A percentile compares a stretch with the other conserved stretches of the same genome.
Evolutionary conservation across 1,140 invertebrate genomes (phyloP).

Genomic region (Bombus cullumanus): DNA sequence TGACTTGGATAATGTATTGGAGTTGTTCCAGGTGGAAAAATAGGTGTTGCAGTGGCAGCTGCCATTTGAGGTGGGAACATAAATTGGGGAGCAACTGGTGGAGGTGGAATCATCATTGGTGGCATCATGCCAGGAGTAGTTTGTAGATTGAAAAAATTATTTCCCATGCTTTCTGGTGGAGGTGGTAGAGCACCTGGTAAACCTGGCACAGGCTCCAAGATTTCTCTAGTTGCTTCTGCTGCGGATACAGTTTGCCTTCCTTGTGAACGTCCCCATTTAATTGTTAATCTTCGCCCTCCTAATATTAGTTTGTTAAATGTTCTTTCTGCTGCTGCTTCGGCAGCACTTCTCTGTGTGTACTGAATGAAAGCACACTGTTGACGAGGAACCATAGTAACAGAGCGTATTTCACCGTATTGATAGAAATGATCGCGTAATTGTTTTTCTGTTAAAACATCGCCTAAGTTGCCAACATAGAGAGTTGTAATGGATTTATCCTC

Average conservation of each 20-base stretch:
- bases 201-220: constrained; percentile 94
- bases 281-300: constrained; percentile 93
- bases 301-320: constrained; percentile 98
- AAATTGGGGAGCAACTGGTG: constrained; percentile 81
- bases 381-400: constrained; percentile 94
- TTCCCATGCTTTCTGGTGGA: constrained; percentile 86
- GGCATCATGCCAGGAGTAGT: constrained; percentile 84
- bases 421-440: constrained; percentile 97
- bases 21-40: constrained; percentile 83
- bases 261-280: constrained; percentile 98
- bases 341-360: constrained; percentile 94
- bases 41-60: constrained; percentile 77
- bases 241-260: constrained; percentile 85
- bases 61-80: constrained; percentile 83
- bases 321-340: constrained; percentile 97
- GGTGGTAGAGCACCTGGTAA: constrained; percentile 91
- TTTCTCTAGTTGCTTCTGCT: constrained; percentile 80
- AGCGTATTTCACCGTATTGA: constrained; percentile 99
- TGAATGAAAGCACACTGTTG: constrained; percentile 99
- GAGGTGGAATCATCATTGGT: constrained; percentile 84
- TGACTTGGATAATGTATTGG: constrained; percentile 96
- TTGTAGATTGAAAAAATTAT: constrained; percentile 86
- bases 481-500: constrained; percentile 99
- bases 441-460: constrained; percentile 94
- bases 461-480: constrained; percentile 96